phyloP scores from a whole-genome alignment of 2,113 vertebrate genomes.

The Peromyscus leucopus region DNA sequence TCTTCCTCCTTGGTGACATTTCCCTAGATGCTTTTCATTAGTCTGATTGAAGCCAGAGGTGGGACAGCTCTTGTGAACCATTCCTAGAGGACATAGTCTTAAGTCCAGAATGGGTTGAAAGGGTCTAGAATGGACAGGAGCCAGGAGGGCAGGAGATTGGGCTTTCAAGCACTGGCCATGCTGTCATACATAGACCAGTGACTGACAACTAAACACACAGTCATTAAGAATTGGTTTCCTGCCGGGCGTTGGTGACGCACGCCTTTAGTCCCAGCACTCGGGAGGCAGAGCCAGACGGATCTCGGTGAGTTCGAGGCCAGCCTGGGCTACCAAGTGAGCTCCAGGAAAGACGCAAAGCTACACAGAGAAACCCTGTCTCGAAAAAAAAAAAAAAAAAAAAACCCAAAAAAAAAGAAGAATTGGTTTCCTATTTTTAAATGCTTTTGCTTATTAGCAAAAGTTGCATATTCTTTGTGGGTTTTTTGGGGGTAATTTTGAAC shows the following conservation, averaged over 20 bases:
- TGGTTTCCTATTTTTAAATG: neutral
- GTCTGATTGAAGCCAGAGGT: neutral
- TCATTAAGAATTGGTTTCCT: neutral
- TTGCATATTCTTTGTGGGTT: neutral
- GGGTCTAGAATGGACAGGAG: neutral
- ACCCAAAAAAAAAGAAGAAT: neutral
- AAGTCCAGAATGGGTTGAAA: neutral
- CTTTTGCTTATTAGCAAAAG: neutral
- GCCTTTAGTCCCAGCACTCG: no score
- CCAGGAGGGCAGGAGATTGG: neutral
- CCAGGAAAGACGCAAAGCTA: no score
- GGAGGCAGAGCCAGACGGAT: no score
- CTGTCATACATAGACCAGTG: neutral
- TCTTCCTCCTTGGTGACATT: no score
- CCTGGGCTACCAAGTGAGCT: no score
- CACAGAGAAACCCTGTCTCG: no score
- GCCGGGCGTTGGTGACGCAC: no score
- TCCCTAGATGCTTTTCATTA: neutral
- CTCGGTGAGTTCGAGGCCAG: no score
- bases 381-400: no score
- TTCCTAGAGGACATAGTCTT: neutral
- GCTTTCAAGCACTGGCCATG: accelerated
- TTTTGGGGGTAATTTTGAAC: neutral
- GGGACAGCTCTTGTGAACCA: neutral
- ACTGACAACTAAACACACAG: neutral